Base-by-base conservation (phyloP, 2,797 vertebrate genomes). In the Emys orbicularis region DNA sequence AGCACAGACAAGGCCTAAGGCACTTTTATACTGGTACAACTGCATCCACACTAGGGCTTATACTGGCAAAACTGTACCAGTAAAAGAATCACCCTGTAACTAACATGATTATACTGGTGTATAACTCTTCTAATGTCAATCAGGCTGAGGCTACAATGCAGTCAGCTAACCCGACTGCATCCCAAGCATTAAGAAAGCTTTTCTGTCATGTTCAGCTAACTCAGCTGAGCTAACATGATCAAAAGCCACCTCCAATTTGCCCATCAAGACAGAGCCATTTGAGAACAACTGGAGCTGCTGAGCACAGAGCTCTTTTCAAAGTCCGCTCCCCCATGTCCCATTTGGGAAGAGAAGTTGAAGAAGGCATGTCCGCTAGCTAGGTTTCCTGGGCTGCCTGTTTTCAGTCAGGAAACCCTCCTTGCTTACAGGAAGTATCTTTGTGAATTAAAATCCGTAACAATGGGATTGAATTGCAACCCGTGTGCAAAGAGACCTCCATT, bases 401-500 rank as follows among this genome's bases (percentile, higher is more conserved):
- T 50, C 41, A 80, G 76, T 9, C 2, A 59, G 82, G 47, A 6
- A 61, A 31, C 25, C 29, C 29, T 82, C 37, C 65, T 82, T 13
- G 56, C 86, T 84, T 31, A 56, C 52, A 68, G 83, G 80, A 53
- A 0, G 79, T 34, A 80, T 37, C 79, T 80, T 25, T 80, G 3
- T 41, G 8, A 79, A 59, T 16, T 34, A 47, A 52, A 31, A 74
- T 57, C 57, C 16, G 0, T n/a, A 34, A 34, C 68, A 0, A 0
- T 27, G 59, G 54, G 68, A 49, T 8, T 5, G 61, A 77, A 52
- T 41, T 49, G 18, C 15, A 0, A n/a, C 37, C 72, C 34, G 6
- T 16, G 79, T 44, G 87, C 50, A 57, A 47, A 21, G 57, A 41
- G 44, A 15, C 7, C 50, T 87, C 34, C 5, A 0, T 72, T 79